A percentile compares a stretch with the other conserved stretches of the same genome.
phyloP scores from a whole-genome alignment of 2,113 vertebrate genomes.

The Nothoprocta perdicaria region DNA sequence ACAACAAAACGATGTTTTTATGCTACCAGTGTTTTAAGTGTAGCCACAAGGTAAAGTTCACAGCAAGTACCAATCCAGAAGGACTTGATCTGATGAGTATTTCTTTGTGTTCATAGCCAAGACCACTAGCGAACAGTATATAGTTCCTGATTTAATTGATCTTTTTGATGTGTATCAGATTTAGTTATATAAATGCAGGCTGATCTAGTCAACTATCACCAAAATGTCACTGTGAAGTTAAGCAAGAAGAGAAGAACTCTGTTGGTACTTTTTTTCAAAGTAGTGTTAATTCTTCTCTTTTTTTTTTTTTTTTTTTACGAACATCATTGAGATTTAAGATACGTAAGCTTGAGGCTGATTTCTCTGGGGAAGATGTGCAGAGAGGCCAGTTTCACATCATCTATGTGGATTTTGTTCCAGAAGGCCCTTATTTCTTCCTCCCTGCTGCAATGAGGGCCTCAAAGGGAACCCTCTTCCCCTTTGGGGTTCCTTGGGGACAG shows the following conservation, averaged over 20 bases:
- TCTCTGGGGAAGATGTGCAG: neutral
- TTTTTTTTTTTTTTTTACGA: neutral
- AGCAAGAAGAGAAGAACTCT: neutral
- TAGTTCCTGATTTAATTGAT: fast-evolving
- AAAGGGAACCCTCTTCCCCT: neutral
- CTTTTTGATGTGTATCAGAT: neutral
- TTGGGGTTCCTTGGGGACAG: neutral
- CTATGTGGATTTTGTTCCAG: neutral
- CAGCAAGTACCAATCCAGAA: neutral
- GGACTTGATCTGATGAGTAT: neutral
- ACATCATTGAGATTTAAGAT: neutral
- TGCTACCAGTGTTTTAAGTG: neutral
- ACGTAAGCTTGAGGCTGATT: fast-evolving
- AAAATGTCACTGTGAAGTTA: neutral
- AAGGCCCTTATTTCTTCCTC: fast-evolving
- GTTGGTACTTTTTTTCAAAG: neutral
- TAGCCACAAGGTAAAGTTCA: neutral
- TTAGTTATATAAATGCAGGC: neutral
- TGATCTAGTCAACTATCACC: neutral
- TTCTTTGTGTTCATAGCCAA: neutral
- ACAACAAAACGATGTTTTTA: constrained; percentile 2
- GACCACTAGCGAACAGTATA: neutral
- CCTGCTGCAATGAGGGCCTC: neutral
- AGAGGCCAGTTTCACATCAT: neutral
- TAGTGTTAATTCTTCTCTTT: neutral